Percentiles rank a stretch among this genome's conserved stretches.
Conservation (phyloP, 2,888 invertebrate genomes). For the Xanthia icteritia region DNA sequence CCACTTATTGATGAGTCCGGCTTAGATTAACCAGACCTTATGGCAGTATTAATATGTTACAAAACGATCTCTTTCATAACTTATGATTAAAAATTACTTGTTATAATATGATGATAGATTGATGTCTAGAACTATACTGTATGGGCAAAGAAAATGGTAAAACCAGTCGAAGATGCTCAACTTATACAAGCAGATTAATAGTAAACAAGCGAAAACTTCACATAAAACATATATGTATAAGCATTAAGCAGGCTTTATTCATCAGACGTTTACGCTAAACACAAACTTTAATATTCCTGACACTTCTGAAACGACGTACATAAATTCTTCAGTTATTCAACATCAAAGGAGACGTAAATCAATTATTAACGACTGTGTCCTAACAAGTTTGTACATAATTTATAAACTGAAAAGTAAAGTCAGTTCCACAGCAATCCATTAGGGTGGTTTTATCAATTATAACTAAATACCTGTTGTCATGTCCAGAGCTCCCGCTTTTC, state of each 20-base stretch:
- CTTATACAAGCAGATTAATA: constrained; percentile 22
- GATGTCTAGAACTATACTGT: background rate
- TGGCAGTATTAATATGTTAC: background rate
- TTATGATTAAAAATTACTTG: background rate
- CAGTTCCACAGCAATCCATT: constrained; percentile 54
- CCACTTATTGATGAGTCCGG: constrained; percentile 19
- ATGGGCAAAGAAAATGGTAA: constrained; percentile 29
- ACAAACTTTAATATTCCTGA: constrained; percentile 32
- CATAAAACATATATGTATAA: constrained; percentile 51
- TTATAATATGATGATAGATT: background rate
- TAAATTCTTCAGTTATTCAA: constrained; percentile 53
- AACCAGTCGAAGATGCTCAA: constrained; percentile 28
- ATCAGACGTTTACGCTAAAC: constrained; percentile 38
- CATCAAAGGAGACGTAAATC: constrained; percentile 41
- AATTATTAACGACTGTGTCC: constrained; percentile 50
- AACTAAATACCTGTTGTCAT: constrained; percentile 93
- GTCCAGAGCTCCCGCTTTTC: constrained; percentile 94
- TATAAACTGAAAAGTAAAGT: constrained; percentile 48
- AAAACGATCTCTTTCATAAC: background rate
- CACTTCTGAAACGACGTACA: constrained; percentile 39
- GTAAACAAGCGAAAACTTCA: constrained; percentile 41
- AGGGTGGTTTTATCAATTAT: constrained; percentile 50
- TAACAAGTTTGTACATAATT: constrained; percentile 52
- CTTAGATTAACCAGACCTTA: background rate
- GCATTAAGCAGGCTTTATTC: constrained; percentile 39